Base-by-base conservation (phyloP, 2,113 vertebrate genomes). In the Apodemus sylvaticus region DNA sequence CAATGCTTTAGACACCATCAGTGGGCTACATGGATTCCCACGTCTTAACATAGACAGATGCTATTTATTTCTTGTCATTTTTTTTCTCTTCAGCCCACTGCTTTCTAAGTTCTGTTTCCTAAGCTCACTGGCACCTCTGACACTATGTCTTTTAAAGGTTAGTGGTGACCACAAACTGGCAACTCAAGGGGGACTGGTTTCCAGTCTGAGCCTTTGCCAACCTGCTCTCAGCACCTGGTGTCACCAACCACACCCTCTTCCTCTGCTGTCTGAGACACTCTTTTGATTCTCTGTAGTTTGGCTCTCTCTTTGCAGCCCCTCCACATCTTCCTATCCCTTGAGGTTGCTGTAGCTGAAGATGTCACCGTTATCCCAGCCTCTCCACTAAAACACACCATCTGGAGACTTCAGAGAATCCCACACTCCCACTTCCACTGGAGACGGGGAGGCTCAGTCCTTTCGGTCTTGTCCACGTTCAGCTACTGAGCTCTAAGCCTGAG, bases 131-230 rank as follows among this genome's bases (percentile, higher is more conserved):
- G 45, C 26, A 92, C 39, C 60, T 86, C 93, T 74, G 31, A 94
- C 88, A 83, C 31, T 68, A n/a, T 79, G 51, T 74, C 55, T 76
- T 53, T 26, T 87, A 97, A 96, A 97, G 92, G 89, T 93, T 90
- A 93, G 78, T 53, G 60, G n/a, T 70, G 51, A 93, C 90, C 92
- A 93, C 93, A 97, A 62, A 60, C 2, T 94, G 93, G 29, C 94
- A 83, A 89, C 92, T 94, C 82, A 71, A 48, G 45, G 60, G 83
- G 53, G 73, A 62, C 29, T 89, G 1, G 0, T 93, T 95, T 96
- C 83, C 42, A 91, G 53, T 55, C 70, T 89, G 51, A 79, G 48
- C 4, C 66, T 62, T 91, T 42, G 39, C 29, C 58, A 3, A 5
- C 58, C 42, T 87, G 4, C 58, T 31, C 74, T 55, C 24, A 1